phyloP scores from a whole-genome alignment of 2,113 vertebrate genomes.

The Xiphias gladius region DNA sequence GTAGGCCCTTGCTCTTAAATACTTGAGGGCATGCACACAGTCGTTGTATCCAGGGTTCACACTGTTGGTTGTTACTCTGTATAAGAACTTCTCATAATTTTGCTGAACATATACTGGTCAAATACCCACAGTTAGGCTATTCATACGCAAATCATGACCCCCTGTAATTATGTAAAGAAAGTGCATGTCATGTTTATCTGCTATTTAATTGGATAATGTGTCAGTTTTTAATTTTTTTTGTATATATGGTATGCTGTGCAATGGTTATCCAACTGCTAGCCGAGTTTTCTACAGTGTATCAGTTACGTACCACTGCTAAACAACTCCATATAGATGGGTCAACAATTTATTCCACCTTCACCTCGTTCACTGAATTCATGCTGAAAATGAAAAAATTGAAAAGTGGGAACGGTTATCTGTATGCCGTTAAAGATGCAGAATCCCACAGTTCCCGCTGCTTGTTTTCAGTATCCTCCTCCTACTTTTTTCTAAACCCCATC shows the following conservation, averaged over 20 bases:
- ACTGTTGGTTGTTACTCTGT: not conserved
- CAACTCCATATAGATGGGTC: not conserved
- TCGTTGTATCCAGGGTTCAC: not conserved
- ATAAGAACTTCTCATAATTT: not conserved
- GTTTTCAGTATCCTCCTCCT: conserved; percentile 71
- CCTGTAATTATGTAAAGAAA: not conserved
- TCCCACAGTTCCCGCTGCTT: conserved; percentile 54
- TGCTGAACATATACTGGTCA: not conserved
- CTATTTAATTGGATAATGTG: no score
- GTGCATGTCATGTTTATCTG: not conserved
- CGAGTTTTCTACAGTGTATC: not conserved
- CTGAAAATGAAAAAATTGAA: not conserved
- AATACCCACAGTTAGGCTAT: not conserved
- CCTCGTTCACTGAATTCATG: conserved; percentile 8
- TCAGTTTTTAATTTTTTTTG: not conserved
- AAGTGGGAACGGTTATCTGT: conserved; percentile 28
- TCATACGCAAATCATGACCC: not conserved
- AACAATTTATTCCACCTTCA: not conserved
- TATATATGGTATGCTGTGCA: not conserved
- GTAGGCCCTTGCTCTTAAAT: conserved; percentile 5
- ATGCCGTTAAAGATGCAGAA: conserved; percentile 18
- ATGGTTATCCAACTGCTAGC: not conserved
- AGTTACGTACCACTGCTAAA: not conserved
- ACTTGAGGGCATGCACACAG: not conserved
- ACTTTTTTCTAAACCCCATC: conserved; percentile 61